Conservation (phyloP, 2,888 invertebrate genomes). For the Pseudanteris insignis region DNA sequence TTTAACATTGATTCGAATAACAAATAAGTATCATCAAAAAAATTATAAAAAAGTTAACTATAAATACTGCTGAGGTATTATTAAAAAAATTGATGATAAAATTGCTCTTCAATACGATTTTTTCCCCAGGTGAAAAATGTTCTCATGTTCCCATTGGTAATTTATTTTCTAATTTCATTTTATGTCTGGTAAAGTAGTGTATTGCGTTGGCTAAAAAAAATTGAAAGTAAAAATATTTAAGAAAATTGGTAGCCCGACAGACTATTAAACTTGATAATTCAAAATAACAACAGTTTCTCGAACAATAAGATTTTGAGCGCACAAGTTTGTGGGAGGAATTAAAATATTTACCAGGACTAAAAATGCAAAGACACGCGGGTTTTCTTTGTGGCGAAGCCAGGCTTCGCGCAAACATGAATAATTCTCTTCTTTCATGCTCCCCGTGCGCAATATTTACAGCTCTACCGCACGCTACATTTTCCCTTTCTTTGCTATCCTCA, state of each 20-base stretch:
- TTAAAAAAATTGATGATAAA: no score
- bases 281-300: slow-evolving; percentile 30
- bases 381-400: slow-evolving; percentile 36
- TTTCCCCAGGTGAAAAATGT: no score
- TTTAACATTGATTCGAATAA: no score
- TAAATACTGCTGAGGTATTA: no score
- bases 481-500: slow-evolving; percentile 24
- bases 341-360: slow-evolving; percentile 45
- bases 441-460: slow-evolving; percentile 43
- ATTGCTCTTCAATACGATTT: no score
- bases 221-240: no score
- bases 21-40: slow-evolving; percentile 1
- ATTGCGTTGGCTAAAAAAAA: no score
- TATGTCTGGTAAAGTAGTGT: no score
- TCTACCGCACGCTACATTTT: slow-evolving; percentile 38
- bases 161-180: no score
- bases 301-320: slow-evolving; percentile 31
- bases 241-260: no score
- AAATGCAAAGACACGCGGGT: slow-evolving; percentile 46
- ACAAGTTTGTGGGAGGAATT: slow-evolving; percentile 42
- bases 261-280: slow-evolving; percentile 32
- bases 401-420: slow-evolving; percentile 44
- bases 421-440: slow-evolving; percentile 37
- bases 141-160: no score
- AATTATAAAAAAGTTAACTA: no score